These are phyloP conservation scores for Gallinago undulata DNA, from an alignment of 2,113 vertebrate genomes.

Conservation along the genomic window DNA sequence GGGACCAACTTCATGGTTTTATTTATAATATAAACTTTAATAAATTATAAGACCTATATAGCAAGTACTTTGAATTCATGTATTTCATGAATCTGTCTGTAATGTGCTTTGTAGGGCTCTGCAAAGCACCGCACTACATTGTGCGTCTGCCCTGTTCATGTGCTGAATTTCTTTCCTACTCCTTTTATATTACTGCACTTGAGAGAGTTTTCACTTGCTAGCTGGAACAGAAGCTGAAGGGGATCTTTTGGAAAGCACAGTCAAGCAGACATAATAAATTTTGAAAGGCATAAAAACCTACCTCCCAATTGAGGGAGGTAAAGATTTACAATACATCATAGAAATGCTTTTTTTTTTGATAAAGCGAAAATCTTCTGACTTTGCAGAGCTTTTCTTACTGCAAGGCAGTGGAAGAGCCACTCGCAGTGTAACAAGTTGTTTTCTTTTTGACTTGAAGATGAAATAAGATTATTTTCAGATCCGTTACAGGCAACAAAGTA, in stretches of 20 bases:
- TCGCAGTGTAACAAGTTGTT: not conserved
- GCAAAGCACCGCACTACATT: not conserved
- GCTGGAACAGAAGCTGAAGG: constrained; percentile 57
- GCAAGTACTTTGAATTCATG: not conserved
- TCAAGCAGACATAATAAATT: constrained; percentile 45
- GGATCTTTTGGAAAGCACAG: constrained; percentile 58
- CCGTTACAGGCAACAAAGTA: not conserved
- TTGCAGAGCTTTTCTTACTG: constrained; percentile 10
- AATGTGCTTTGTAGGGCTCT: constrained; percentile 18
- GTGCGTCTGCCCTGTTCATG: constrained; percentile 12
- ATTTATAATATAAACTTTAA: constrained; percentile 48
- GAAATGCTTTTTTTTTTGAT: constrained; percentile 18
- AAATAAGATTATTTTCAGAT: constrained; percentile 21
- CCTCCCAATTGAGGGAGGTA: constrained; percentile 57
- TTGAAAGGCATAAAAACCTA: constrained; percentile 46
- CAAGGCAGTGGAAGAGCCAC: not conserved
- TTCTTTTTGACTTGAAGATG: constrained; percentile 27
- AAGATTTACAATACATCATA: constrained; percentile 40
- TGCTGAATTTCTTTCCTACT: constrained; percentile 42
- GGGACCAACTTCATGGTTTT: not conserved
- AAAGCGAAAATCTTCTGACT: not conserved
- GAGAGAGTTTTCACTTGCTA: constrained; percentile 38
- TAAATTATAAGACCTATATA: constrained; percentile 37
- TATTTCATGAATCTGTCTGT: not conserved
- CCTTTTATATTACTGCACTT: constrained; percentile 44